Conservation (phyloP, 92 coral and sea anemone species). For the Actinostola sp. region DNA sequence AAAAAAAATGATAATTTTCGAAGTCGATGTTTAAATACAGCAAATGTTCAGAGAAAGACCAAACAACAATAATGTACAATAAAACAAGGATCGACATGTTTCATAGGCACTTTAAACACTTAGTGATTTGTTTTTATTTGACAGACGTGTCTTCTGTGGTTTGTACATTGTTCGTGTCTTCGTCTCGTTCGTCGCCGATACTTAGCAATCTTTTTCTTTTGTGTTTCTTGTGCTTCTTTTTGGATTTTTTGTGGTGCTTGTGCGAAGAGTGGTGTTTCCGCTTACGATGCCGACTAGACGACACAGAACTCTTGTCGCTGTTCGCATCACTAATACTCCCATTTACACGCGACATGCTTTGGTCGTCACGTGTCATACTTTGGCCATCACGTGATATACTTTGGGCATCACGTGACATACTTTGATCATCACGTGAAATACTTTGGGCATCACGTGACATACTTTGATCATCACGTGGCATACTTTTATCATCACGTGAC, state of each 20-base stretch:
- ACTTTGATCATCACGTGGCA: neutral
- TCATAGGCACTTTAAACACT: too few species aligned
- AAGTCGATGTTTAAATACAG: too few species aligned
- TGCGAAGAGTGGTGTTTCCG: slow-evolving; percentile 54
- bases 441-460: neutral
- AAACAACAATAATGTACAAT: too few species aligned
- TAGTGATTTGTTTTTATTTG: too few species aligned
- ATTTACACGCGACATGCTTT: neutral
- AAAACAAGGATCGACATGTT: too few species aligned
- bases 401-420: slow-evolving; percentile 2
- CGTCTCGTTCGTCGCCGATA: neutral
- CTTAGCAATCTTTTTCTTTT: slow-evolving; percentile 34
- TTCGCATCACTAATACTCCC: neutral
- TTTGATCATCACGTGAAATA: neutral
- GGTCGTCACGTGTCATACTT: neutral
- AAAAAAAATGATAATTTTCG: too few species aligned
- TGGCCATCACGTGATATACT: neutral
- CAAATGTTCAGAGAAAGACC: too few species aligned
- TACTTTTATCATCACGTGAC: neutral
- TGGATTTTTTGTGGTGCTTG: slow-evolving; percentile 61
- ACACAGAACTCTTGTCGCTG: slow-evolving; percentile 17
- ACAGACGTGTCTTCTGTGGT: too few species aligned
- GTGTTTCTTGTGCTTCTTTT: slow-evolving; percentile 78
- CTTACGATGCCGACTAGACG: slow-evolving; percentile 32
- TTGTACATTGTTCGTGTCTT: neutral